Evolutionary conservation across 2,888 invertebrate genomes (phyloP).

Genomic region (Heliconius aoede): DNA sequence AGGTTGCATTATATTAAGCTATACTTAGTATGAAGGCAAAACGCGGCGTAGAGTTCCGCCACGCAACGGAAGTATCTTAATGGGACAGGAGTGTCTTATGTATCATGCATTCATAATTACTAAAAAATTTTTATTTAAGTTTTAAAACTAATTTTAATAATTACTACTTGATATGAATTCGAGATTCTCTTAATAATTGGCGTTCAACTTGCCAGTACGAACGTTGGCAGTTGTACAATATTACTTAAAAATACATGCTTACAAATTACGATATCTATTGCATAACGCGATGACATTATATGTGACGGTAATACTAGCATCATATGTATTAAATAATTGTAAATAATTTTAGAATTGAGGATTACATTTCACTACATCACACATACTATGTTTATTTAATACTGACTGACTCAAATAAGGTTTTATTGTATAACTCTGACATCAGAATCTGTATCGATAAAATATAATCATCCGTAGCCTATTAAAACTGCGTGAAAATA

Average conservation of each 20-base stretch:
- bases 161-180: background rate
- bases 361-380: background rate
- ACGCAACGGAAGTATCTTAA: too few species aligned
- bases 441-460: background rate
- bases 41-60: too few species aligned
- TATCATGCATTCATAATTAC: too few species aligned
- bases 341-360: background rate
- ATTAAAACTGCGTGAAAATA: background rate
- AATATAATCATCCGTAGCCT: background rate
- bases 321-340: conserved; percentile 12
- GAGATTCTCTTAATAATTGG: background rate
- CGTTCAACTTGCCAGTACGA: conserved; percentile 16
- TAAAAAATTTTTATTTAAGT: too few species aligned
- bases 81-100: too few species aligned
- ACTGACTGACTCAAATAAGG: background rate
- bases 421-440: background rate
- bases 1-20: too few species aligned
- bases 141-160: too few species aligned
- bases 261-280: conserved; percentile 25
- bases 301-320: background rate
- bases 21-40: too few species aligned
- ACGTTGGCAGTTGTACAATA: conserved; percentile 22
- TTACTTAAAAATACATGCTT: conserved; percentile 25
- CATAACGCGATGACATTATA: conserved; percentile 19
- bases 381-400: background rate